These are phyloP conservation scores for Polypedilum vanderplanki DNA, from an alignment of 1,140 invertebrate species.

Conservation along the genomic window DNA sequence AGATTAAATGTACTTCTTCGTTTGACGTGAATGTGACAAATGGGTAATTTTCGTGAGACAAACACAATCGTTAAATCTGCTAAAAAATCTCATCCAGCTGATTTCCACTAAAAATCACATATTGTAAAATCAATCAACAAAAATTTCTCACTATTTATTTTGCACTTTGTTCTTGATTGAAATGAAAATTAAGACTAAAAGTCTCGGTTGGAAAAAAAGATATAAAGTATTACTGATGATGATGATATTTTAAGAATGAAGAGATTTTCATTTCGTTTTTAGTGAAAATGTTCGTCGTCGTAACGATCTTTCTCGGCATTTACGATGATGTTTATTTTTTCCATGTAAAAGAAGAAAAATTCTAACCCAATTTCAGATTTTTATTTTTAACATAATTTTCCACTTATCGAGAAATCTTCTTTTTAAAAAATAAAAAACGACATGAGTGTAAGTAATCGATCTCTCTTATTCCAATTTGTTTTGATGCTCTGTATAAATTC, in stretches of 20 bases:
- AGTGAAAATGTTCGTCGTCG: no score
- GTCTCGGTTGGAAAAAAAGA: background rate
- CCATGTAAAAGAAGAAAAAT: no score
- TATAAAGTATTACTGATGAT: background rate
- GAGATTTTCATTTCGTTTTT: background rate
- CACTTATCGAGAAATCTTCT: no score
- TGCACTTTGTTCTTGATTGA: background rate
- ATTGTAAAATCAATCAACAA: background rate
- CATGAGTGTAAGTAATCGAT: no score
- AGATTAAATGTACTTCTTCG: background rate
- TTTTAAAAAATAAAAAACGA: no score
- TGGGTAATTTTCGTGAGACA: background rate
- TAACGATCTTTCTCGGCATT: no score
- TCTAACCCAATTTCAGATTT: no score
- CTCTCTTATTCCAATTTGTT: no score
- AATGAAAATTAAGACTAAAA: background rate
- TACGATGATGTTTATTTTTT: no score
- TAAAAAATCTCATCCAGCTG: background rate
- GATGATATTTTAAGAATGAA: slow-evolving; percentile 26
- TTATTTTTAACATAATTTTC: no score
- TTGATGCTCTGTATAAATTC: no score
- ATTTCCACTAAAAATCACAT: background rate
- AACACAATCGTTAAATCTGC: background rate
- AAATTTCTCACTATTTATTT: background rate
- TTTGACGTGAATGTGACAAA: slow-evolving; percentile 12